Percentiles rank a stretch among this genome's conserved stretches.
phyloP scores from a whole-genome alignment of 2,797 vertebrate genomes.

The Enoplosus armatus region DNA sequence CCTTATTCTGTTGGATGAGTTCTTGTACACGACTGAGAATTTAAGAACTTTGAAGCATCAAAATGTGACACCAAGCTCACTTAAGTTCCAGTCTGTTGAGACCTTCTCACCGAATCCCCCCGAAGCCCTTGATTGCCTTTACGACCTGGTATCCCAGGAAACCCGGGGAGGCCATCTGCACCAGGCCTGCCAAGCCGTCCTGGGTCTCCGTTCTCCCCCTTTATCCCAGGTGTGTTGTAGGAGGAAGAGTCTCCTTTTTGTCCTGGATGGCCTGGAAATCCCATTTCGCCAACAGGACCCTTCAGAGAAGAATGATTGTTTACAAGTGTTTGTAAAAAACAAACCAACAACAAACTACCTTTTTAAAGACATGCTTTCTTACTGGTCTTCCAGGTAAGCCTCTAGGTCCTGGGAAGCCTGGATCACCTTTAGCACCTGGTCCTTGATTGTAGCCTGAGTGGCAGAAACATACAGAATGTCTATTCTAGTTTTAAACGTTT shows the following conservation, averaged over 20 bases:
- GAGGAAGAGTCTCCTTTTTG: conserved; percentile 67
- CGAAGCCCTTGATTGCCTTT: conserved; percentile 73
- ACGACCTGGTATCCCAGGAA: conserved; percentile 63
- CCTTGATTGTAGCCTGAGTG: conserved; percentile 64
- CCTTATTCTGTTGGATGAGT: neutral
- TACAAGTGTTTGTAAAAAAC: neutral
- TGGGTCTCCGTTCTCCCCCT: conserved; percentile 69
- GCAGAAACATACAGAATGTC: conserved; percentile 3
- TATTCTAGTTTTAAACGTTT: neutral
- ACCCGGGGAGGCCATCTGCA: conserved; percentile 55
- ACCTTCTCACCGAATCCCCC: conserved; percentile 71
- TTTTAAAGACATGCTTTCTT: conserved; percentile 31
- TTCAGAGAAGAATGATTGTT: conserved; percentile 37
- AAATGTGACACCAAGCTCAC: neutral
- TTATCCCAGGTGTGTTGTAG: conserved; percentile 37
- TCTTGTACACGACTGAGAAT: neutral
- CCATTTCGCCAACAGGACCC: conserved; percentile 69
- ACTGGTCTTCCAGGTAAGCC: conserved; percentile 73
- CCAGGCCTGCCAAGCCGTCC: conserved; percentile 70
- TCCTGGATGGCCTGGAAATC: conserved; percentile 70
- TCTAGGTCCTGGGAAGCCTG: conserved; percentile 61
- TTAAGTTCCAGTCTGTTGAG: neutral
- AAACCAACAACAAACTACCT: neutral
- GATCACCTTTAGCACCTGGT: conserved; percentile 73
- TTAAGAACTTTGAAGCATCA: neutral